Evolutionary conservation across 2,797 vertebrate genomes (phyloP).

Genomic region (Poecilia wingei): DNA sequence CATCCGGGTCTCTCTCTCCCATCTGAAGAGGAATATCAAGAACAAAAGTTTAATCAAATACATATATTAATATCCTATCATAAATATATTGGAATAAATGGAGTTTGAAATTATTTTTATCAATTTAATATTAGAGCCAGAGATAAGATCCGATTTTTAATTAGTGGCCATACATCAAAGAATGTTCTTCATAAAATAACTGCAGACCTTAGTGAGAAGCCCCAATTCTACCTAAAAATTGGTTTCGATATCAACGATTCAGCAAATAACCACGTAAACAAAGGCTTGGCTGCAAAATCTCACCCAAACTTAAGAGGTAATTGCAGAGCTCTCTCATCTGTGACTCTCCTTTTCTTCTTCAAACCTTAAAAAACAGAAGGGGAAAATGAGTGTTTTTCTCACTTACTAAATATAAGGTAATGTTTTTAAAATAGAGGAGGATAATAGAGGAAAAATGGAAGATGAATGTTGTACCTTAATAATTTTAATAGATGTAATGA

Average conservation of each 20-base stretch:
- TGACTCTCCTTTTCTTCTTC: slow-evolving; percentile 87
- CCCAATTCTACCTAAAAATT: slow-evolving; percentile 47
- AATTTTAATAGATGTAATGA: not conserved
- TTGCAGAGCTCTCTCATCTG: slow-evolving; percentile 87
- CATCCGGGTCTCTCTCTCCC: slow-evolving; percentile 94
- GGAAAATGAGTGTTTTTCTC: slow-evolving; percentile 34
- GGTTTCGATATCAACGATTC: slow-evolving; percentile 32
- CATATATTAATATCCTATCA: not conserved
- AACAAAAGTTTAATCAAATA: not conserved
- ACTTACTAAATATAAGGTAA: not conserved
- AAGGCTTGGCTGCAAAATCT: slow-evolving; percentile 42
- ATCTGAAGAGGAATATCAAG: slow-evolving; percentile 75
- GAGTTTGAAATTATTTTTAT: not conserved
- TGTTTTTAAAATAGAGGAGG: not conserved
- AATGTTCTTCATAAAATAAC: not conserved
- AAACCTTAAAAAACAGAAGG: slow-evolving; percentile 78
- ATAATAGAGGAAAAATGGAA: not conserved
- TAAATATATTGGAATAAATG: not conserved
- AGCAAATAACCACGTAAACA: slow-evolving; percentile 29
- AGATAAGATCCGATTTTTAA: not conserved
- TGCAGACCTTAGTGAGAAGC: slow-evolving; percentile 8
- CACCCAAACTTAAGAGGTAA: slow-evolving; percentile 93
- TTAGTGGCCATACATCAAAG: not conserved
- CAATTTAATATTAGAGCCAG: not conserved
- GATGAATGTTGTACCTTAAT: not conserved